Evolutionary conservation across 2,113 vertebrate genomes (phyloP).

Genomic region (Campylomormyrus numenius): DNA sequence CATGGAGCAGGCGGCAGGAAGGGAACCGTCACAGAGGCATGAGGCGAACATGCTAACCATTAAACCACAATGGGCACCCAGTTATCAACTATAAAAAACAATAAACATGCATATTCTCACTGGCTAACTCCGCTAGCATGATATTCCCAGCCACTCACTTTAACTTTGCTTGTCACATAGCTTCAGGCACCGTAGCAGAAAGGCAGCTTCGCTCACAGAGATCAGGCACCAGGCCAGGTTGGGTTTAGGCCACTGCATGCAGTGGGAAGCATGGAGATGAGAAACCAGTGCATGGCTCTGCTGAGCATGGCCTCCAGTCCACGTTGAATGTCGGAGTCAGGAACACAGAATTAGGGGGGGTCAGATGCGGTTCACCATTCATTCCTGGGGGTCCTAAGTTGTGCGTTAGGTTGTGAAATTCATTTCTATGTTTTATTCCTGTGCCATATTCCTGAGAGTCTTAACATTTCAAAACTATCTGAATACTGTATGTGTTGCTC

Average conservation of each 20-base stretch:
- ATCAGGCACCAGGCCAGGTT: constrained; percentile 14
- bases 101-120: not conserved
- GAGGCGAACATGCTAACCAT: not conserved
- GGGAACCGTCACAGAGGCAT: not conserved
- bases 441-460: constrained; percentile 48
- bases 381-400: constrained; percentile 29
- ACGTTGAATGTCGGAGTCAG: not conserved
- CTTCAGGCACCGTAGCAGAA: not conserved
- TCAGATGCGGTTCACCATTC: not conserved
- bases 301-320: constrained; percentile 12
- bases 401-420: constrained; percentile 37
- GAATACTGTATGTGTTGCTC: constrained; percentile 39
- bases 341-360: constrained; percentile 28
- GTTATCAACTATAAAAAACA: not conserved
- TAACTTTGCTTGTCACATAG: not conserved
- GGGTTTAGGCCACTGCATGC: constrained; percentile 20
- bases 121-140: not conserved
- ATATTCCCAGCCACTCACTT: not conserved
- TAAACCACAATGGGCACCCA: not conserved
- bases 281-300: constrained; percentile 27
- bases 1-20: not conserved
- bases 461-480: constrained; percentile 35
- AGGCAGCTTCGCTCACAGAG: too few species aligned
- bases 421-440: constrained; percentile 56
- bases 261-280: constrained; percentile 19